Evolutionary conservation across 2,888 invertebrate species (phyloP).

Genomic region (Heteropelma amictum): DNA sequence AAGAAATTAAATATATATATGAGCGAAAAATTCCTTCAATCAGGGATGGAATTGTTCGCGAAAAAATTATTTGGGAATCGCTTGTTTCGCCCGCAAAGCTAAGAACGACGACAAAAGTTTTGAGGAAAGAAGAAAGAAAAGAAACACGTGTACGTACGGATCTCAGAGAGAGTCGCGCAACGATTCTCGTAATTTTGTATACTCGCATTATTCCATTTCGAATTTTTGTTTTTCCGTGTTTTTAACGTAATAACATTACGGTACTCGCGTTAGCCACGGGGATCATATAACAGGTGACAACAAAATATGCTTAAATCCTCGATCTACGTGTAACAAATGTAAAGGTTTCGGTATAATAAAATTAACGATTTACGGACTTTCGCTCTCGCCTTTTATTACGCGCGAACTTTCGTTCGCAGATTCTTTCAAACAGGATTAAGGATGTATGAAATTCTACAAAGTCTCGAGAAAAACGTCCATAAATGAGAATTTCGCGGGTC

Average conservation of each 20-base stretch:
- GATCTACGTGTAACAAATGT: conserved; percentile 49
- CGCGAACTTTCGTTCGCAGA: neutral
- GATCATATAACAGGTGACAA: neutral
- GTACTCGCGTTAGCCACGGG: neutral
- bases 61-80: no score
- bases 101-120: neutral
- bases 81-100: conserved; percentile 1
- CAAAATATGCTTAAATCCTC: conserved; percentile 16
- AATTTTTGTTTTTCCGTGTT: neutral
- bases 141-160: neutral
- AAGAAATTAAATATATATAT: neutral
- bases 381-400: neutral
- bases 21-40: neutral
- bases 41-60: conserved; percentile 1
- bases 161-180: conserved; percentile 1
- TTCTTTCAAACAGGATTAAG: no score
- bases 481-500: no score
- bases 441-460: no score
- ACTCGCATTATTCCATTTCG: neutral
- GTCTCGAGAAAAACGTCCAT: no score
- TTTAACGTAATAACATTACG: neutral
- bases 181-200: conserved; percentile 32
- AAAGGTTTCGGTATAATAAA: conserved; percentile 49
- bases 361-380: conserved; percentile 32
- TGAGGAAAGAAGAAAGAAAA: neutral